phyloP scores from a whole-genome alignment of 2,797 vertebrate species.

The Apogon hyalosoma region DNA sequence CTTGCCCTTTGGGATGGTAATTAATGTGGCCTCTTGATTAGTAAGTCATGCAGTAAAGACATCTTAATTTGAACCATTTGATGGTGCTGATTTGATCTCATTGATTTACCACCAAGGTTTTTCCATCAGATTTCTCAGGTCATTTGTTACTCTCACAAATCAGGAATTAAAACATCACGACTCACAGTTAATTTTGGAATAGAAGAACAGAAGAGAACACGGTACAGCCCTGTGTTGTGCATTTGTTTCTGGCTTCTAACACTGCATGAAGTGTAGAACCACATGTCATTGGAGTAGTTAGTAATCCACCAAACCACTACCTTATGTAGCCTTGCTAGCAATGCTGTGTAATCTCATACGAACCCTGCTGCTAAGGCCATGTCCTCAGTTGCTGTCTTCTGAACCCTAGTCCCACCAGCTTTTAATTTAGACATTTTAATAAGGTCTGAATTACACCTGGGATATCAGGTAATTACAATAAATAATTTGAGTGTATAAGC shows the following conservation, averaged over 20 bases:
- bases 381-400: background rate
- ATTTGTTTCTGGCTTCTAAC: background rate
- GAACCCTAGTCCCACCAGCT: slow-evolving; percentile 15
- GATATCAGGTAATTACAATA: slow-evolving; percentile 22
- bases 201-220: slow-evolving; percentile 3
- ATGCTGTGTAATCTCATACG: slow-evolving; percentile 30
- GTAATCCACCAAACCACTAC: slow-evolving; percentile 14
- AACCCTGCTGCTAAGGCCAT: slow-evolving; percentile 9
- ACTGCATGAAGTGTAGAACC: background rate
- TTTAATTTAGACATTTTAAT: slow-evolving; percentile 20
- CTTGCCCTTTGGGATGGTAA: slow-evolving; percentile 5
- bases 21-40: slow-evolving; percentile 9
- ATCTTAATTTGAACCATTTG: background rate
- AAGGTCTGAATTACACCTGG: slow-evolving; percentile 30
- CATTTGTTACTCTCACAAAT: background rate
- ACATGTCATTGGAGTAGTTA: background rate
- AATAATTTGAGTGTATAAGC: slow-evolving; percentile 1
- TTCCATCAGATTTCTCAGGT: background rate
- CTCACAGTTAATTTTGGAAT: slow-evolving; percentile 5
- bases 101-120: background rate
- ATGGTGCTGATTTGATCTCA: slow-evolving; percentile 22
- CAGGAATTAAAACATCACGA: background rate
- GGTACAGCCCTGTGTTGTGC: background rate
- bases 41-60: slow-evolving; percentile 7
- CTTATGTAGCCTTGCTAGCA: slow-evolving; percentile 3